Evolutionary conservation across 2,113 vertebrate genomes (phyloP).

Genomic region (Cyprinodon variegatus): DNA sequence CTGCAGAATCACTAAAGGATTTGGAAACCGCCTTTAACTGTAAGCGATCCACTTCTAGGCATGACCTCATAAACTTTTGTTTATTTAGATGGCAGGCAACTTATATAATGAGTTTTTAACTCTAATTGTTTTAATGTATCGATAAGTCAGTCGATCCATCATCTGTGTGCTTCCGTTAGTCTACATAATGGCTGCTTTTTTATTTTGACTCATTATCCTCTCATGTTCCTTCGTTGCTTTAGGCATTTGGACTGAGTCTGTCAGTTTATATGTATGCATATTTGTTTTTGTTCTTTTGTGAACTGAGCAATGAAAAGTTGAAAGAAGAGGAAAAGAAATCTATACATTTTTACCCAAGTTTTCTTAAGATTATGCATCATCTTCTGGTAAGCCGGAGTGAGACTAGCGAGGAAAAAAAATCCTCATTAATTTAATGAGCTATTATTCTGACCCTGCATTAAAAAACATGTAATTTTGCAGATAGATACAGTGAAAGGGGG

Average conservation of each 20-base stretch:
- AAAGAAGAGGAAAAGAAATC: background rate
- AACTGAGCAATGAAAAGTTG: background rate
- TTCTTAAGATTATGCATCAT: slow-evolving; percentile 15
- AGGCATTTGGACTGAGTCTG: background rate
- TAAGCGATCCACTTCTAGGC: slow-evolving; percentile 1
- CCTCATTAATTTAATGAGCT: slow-evolving; percentile 61
- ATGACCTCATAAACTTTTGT: background rate
- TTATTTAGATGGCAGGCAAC: slow-evolving; percentile 6
- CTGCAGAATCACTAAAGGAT: slow-evolving; percentile 30
- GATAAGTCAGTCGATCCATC: background rate
- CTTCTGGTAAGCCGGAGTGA: slow-evolving; percentile 44
- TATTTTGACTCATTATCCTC: background rate
- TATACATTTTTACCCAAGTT: background rate
- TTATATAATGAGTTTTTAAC: background rate
- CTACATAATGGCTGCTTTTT: background rate
- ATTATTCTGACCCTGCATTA: slow-evolving; percentile 40
- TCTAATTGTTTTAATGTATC: background rate
- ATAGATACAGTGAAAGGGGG: background rate
- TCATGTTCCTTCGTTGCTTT: background rate
- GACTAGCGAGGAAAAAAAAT: slow-evolving; percentile 18
- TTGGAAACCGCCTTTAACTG: background rate
- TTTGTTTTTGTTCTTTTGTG: background rate
- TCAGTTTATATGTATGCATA: background rate
- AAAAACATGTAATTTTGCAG: slow-evolving; percentile 6
- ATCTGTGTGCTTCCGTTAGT: background rate